Evolutionary conservation across 2,113 vertebrate species (phyloP).

Genomic region (Zosterops pallidus): DNA sequence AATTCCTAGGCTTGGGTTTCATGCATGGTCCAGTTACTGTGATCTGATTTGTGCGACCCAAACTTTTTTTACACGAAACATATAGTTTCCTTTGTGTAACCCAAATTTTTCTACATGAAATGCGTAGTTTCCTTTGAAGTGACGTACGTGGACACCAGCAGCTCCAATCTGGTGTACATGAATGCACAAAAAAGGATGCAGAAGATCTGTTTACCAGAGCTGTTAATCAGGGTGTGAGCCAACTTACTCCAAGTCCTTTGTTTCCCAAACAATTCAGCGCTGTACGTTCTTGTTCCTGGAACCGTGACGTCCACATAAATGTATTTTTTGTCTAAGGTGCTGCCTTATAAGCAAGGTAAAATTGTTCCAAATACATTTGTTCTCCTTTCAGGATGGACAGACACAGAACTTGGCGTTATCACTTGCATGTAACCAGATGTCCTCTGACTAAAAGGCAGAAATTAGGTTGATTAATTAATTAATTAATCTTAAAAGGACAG

Average conservation of each 20-base stretch:
- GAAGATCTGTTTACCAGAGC: not conserved
- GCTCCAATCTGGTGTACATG: accelerated
- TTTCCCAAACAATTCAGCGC: not conserved
- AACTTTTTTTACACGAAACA: not conserved
- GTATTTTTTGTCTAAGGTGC: not conserved
- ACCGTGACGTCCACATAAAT: not conserved
- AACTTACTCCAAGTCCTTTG: not conserved
- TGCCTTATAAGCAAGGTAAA: not conserved
- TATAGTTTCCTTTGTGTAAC: not conserved
- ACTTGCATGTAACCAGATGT: too few relatives aligned
- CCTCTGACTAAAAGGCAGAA: not conserved
- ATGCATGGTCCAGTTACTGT: not conserved
- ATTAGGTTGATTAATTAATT: too few relatives aligned
- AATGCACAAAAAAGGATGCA: not conserved
- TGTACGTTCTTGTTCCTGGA: not conserved
- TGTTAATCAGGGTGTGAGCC: not conserved
- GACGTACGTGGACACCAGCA: accelerated
- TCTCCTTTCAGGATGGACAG: not conserved
- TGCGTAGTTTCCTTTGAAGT: not conserved
- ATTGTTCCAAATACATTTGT: not conserved
- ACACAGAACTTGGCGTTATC: not conserved
- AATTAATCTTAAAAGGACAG: not conserved
- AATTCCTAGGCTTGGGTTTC: not conserved
- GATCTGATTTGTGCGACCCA: not conserved
- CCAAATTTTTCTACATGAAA: not conserved